Percentiles rank a stretch among this genome's conserved stretches.
Conservation (phyloP, 2,113 vertebrate species). For the Trichechus manatus region DNA sequence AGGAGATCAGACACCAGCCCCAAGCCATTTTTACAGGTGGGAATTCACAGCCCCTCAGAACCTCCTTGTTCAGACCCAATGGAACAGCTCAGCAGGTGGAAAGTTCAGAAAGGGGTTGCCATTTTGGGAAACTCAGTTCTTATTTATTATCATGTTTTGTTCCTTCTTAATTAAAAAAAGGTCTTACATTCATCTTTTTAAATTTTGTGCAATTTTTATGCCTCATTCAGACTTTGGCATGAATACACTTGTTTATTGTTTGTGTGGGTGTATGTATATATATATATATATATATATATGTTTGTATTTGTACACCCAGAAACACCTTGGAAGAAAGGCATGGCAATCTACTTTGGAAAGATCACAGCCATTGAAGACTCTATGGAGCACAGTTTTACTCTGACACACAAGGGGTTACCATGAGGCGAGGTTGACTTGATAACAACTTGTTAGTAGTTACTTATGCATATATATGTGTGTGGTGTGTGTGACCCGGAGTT, state of each 20-base stretch:
- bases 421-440: no score
- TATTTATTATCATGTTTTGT: conserved; percentile 56
- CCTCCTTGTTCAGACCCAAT: background rate
- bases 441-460: no score
- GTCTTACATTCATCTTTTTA: conserved; percentile 59
- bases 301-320: no score
- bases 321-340: no score
- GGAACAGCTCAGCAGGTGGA: background rate
- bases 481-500: background rate
- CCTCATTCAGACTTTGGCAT: conserved; percentile 74
- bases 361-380: no score
- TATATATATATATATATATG: background rate
- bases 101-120: conserved; percentile 24
- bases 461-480: no score
- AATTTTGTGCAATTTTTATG: conserved; percentile 74
- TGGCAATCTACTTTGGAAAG: no score
- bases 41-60: background rate
- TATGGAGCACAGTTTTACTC: no score
- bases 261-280: background rate
- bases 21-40: no score
- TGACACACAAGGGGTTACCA: no score
- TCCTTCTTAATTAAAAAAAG: conserved; percentile 60
- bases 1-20: no score
- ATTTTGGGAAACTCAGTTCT: conserved; percentile 25
- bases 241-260: background rate